These are phyloP conservation scores for Gnathonemus echidnorhynchus DNA, from an alignment of 2,113 vertebrate genomes.

Conservation along the genomic window DNA sequence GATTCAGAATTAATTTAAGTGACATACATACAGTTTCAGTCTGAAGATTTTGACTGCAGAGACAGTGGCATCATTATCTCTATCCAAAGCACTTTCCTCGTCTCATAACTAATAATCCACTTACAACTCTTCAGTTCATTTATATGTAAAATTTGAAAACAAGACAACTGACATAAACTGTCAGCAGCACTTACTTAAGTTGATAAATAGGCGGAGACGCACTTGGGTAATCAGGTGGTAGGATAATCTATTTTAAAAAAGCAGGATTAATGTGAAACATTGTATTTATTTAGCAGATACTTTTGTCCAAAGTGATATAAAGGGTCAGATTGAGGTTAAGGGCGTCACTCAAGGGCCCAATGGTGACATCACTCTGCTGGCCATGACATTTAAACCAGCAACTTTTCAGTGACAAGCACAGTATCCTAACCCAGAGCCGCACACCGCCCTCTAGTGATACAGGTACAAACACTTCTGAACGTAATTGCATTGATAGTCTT, in stretches of 20 bases:
- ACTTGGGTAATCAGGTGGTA: conserved; percentile 81
- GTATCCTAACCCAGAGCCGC: background rate
- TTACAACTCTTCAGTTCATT: background rate
- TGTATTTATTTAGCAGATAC: background rate
- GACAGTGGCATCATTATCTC: background rate
- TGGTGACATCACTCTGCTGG: background rate
- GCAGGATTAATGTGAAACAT: conserved; percentile 15
- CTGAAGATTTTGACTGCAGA: background rate
- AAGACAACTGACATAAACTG: background rate
- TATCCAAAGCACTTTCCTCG: background rate
- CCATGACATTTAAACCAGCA: background rate
- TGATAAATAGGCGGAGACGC: conserved; percentile 87
- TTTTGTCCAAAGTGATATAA: background rate
- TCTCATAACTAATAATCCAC: background rate
- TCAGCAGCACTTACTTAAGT: conserved; percentile 74
- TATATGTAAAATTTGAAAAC: background rate
- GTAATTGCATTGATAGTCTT: conserved; percentile 12
- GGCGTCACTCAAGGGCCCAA: background rate
- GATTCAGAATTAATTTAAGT: background rate
- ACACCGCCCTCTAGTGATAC: background rate
- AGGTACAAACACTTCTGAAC: background rate
- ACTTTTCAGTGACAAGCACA: background rate
- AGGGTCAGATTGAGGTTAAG: background rate
- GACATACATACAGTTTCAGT: background rate
- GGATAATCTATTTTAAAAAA: conserved; percentile 69